Conservation (phyloP, 1,140 invertebrate genomes). For the Maconellicoccus hirsutus region DNA sequence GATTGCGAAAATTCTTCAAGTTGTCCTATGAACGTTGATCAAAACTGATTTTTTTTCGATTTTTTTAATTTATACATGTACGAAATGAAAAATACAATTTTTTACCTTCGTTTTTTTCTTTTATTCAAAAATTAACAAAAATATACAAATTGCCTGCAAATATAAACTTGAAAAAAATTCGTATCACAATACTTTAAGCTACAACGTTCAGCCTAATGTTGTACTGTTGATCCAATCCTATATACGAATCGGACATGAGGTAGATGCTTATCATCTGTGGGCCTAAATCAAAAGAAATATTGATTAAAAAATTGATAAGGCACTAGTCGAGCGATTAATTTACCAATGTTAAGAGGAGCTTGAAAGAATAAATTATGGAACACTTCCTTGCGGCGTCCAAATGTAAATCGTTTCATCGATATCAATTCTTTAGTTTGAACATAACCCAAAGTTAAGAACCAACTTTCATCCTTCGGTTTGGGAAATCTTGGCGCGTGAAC, state of each 20-base stretch:
- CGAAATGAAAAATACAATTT: no score
- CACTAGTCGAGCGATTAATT: neutral
- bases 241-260: constrained; percentile 84
- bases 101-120: no score
- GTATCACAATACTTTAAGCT: neutral
- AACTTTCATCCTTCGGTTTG: constrained; percentile 89
- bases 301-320: neutral
- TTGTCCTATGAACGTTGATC: neutral
- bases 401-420: constrained; percentile 60
- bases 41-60: neutral
- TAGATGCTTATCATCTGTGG: constrained; percentile 66
- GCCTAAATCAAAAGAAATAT: constrained; percentile 39
- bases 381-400: neutral
- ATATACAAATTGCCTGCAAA: neutral
- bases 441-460: constrained; percentile 80
- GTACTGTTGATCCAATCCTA: constrained; percentile 93
- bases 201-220: constrained; percentile 45
- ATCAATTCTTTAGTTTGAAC: constrained; percentile 58
- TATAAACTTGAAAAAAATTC: neutral
- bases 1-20: neutral
- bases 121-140: neutral
- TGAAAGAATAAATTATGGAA: neutral
- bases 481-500: constrained; percentile 74
- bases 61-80: no score
- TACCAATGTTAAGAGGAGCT: neutral